Evolutionary conservation across 2,113 vertebrate species (phyloP).

Genomic region (Symphodus melops): DNA sequence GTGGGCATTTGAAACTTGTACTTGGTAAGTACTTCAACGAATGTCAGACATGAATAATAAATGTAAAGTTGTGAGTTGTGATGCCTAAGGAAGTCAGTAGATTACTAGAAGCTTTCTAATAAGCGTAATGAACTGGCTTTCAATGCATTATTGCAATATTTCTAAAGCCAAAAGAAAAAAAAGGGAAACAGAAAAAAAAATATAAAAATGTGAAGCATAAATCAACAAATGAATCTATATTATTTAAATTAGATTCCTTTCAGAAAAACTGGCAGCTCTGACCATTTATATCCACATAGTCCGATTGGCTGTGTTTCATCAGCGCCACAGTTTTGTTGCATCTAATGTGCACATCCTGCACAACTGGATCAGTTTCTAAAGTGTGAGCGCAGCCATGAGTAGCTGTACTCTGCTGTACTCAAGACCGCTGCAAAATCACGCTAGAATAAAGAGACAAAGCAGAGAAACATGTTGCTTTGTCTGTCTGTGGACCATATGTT

Average conservation of each 20-base stretch:
- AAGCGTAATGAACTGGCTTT: slow-evolving; percentile 5
- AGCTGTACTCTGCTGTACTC: too few species aligned
- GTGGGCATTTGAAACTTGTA: slow-evolving; percentile 63
- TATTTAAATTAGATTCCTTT: slow-evolving; percentile 26
- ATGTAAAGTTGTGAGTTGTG: slow-evolving; percentile 57
- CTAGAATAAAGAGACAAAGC: too few species aligned
- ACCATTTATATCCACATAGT: too few species aligned
- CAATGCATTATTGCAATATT: slow-evolving; percentile 3
- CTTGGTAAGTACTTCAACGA: slow-evolving; percentile 70
- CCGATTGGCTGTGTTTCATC: too few species aligned
- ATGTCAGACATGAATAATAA: slow-evolving; percentile 70
- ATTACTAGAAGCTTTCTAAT: slow-evolving; percentile 46
- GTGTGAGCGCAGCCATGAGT: too few species aligned
- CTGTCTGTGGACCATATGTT: too few species aligned
- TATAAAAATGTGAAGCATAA: slow-evolving; percentile 29
- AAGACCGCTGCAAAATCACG: too few species aligned
- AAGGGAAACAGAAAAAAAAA: background rate
- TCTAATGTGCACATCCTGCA: too few species aligned
- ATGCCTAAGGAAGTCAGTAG: slow-evolving; percentile 38
- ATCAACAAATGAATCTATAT: slow-evolving; percentile 9
- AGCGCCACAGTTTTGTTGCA: too few species aligned
- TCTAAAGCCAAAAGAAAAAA: background rate
- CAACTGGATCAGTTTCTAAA: too few species aligned
- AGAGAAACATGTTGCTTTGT: too few species aligned
- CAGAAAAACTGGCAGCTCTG: background rate